Evolutionary conservation across 2,888 invertebrate species (phyloP).

Genomic region (Lucinisca nassula): DNA sequence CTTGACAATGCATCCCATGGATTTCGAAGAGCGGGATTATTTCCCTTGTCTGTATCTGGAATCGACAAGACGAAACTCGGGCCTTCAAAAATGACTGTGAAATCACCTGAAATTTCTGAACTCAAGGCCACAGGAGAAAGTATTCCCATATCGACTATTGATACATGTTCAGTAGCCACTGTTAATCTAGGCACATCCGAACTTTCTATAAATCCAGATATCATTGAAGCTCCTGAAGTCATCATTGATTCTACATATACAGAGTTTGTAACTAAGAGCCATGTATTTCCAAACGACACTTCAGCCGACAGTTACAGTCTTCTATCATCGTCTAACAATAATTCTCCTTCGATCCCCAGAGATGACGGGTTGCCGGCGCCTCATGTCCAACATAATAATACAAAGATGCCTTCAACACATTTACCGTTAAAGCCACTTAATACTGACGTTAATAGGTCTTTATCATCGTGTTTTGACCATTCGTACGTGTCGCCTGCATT

Average conservation of each 20-base stretch:
- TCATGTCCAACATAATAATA: background rate
- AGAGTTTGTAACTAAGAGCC: background rate
- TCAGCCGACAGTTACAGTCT: background rate
- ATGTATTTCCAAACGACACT: background rate
- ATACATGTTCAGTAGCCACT: background rate
- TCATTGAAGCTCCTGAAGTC: background rate
- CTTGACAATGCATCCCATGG: constrained; percentile 40
- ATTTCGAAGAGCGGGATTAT: constrained; percentile 27
- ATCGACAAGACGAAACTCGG: too few relatives aligned
- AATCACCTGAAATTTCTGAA: background rate
- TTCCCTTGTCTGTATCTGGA: constrained; percentile 2
- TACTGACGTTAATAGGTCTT: background rate
- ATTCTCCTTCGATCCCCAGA: too few relatives aligned
- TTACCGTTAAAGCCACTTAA: background rate
- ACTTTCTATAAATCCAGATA: background rate
- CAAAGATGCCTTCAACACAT: background rate
- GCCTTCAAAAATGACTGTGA: background rate
- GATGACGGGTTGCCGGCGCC: background rate
- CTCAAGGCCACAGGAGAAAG: background rate
- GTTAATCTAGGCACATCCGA: background rate
- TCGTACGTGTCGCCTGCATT: background rate
- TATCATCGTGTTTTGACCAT: too few relatives aligned
- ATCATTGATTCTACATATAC: background rate
- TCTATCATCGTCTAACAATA: background rate
- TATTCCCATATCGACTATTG: background rate